These are phyloP conservation scores for Axinella damicornis DNA, from an alignment of 37 sponge, comb jelly and placozoan genomes.

Conservation along the genomic window DNA sequence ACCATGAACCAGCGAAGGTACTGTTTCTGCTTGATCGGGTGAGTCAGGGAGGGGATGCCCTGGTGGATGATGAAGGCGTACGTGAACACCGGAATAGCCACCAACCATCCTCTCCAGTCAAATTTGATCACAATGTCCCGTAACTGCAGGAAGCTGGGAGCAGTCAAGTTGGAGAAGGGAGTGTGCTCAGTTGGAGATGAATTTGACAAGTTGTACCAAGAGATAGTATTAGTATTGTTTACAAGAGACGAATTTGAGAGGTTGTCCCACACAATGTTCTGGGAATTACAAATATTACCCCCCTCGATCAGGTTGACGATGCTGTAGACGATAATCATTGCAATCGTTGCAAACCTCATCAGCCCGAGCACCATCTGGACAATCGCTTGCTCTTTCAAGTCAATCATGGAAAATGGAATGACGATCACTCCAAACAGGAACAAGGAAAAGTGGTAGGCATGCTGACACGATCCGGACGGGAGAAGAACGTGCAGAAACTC, in stretches of 20 bases:
- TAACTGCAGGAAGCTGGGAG: no score
- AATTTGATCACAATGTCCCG: conserved; percentile 54
- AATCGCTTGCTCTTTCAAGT: conserved; percentile 89
- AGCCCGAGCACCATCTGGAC: conserved; percentile 81
- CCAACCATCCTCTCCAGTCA: conserved; percentile 68
- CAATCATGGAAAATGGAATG: conserved; percentile 68
- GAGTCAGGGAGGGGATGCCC: conserved; percentile 83
- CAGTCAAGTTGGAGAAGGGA: no score
- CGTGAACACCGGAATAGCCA: conserved; percentile 74
- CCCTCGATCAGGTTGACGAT: conserved; percentile 38
- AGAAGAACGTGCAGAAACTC: conserved; percentile 63
- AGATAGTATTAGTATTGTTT: no score
- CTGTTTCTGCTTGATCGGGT: conserved; percentile 75
- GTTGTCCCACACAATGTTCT: background rate
- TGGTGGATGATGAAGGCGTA: conserved; percentile 86
- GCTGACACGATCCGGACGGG: conserved; percentile 64
- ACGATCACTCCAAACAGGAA: conserved; percentile 78
- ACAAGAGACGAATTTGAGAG: background rate
- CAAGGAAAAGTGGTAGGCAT: conserved; percentile 80
- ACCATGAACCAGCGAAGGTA: conserved; percentile 51
- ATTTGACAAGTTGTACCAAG: background rate
- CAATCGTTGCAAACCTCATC: conserved; percentile 76
- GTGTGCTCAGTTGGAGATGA: no score
- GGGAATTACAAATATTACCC: conserved; percentile 1
- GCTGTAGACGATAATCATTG: conserved; percentile 70